These are phyloP conservation scores for Nematostella vectensis DNA, from an alignment of 92 coral and sea anemone genomes.

Conservation along the genomic window DNA sequence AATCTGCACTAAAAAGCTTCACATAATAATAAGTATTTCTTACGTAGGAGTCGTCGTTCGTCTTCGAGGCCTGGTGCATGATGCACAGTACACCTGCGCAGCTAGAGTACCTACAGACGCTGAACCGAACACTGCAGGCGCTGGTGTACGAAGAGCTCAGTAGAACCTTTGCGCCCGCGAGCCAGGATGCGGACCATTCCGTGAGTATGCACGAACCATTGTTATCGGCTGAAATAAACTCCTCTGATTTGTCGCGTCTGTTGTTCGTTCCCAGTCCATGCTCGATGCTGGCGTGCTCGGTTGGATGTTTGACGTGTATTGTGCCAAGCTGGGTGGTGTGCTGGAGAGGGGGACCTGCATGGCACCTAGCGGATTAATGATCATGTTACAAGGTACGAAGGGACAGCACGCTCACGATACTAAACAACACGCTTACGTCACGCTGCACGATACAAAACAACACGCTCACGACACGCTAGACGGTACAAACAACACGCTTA, in stretches of 20 bases:
- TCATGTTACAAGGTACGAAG: slow-evolving; percentile 39
- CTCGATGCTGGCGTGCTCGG: slow-evolving; percentile 46
- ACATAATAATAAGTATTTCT: too few species aligned
- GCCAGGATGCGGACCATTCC: slow-evolving; percentile 38
- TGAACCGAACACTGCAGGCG: slow-evolving; percentile 52
- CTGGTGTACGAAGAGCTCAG: slow-evolving; percentile 68
- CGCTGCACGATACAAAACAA: too few species aligned
- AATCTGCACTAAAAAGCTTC: neutral
- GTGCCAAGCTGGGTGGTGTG: slow-evolving; percentile 44
- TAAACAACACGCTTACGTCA: too few species aligned
- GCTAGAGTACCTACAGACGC: slow-evolving; percentile 52
- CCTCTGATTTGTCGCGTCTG: too few species aligned
- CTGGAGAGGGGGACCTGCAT: slow-evolving; percentile 47
- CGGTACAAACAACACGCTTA: too few species aligned
- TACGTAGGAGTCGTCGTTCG: slow-evolving; percentile 40
- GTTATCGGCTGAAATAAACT: too few species aligned
- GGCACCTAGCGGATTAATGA: slow-evolving; percentile 40
- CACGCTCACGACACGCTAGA: too few species aligned
- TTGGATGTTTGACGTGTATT: slow-evolving; percentile 50
- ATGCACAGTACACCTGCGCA: slow-evolving; percentile 64
- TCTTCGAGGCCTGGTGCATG: slow-evolving; percentile 71
- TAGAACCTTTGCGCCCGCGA: slow-evolving; percentile 53
- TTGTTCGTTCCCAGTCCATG: slow-evolving; percentile 35
- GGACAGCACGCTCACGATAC: too few species aligned
- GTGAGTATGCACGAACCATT: slow-evolving; percentile 4